A percentile compares a stretch with the other conserved stretches of the same genome.
Conservation (phyloP, 2,797 vertebrate genomes). For the Halcyon chelicuti region DNA sequence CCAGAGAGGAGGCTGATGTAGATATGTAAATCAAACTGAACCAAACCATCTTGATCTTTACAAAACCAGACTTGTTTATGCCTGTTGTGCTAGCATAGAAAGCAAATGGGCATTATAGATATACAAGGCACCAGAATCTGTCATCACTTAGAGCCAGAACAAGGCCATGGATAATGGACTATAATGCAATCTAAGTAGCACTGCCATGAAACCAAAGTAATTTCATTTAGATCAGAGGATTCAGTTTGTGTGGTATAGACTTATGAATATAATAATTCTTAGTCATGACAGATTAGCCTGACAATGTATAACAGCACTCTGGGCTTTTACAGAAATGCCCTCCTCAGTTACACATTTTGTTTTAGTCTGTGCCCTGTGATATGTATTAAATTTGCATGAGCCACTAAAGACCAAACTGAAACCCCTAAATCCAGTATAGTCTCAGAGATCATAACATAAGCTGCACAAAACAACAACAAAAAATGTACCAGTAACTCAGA, state of each 20-base stretch:
- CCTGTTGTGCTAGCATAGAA: background rate
- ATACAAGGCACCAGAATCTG: background rate
- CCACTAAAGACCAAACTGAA: slow-evolving; percentile 4
- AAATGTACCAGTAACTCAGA: background rate
- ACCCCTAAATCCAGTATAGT: slow-evolving; percentile 13
- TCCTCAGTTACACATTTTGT: background rate
- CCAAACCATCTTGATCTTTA: background rate
- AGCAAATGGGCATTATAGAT: background rate
- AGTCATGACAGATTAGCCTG: slow-evolving; percentile 2
- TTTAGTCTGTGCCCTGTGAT: background rate
- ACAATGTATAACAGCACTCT: background rate
- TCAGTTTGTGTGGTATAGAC: background rate
- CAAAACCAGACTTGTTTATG: background rate
- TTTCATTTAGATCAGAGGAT: slow-evolving; percentile 39
- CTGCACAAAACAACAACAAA: background rate
- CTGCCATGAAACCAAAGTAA: slow-evolving; percentile 5
- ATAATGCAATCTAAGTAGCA: background rate
- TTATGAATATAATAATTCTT: slow-evolving; percentile 47
- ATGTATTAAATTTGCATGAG: background rate
- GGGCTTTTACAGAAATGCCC: slow-evolving; percentile 17
- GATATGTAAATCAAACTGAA: background rate
- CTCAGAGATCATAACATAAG: slow-evolving; percentile 25
- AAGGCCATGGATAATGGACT: background rate
- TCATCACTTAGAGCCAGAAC: background rate
- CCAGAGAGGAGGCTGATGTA: background rate